These are phyloP conservation scores for Acanthococcus lagerstroemiae DNA, from an alignment of 2,888 invertebrate genomes.

Conservation along the genomic window DNA sequence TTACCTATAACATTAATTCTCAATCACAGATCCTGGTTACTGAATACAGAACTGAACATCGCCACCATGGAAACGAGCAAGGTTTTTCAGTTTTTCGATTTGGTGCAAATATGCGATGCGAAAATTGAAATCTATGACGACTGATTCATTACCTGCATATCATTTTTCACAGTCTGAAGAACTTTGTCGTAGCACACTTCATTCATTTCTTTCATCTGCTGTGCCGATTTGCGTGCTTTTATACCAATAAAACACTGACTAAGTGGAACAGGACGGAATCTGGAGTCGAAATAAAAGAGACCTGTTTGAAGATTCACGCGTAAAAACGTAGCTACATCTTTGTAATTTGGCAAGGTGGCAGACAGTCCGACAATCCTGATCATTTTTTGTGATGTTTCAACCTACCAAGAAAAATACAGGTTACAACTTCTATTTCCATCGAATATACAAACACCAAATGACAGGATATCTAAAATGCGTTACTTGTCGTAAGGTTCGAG, in stretches of 20 bases:
- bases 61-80: not conserved
- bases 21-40: not conserved
- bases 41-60: not conserved
- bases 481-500: slow-evolving; percentile 78
- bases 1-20: slow-evolving; percentile 47
- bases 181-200: slow-evolving; percentile 88
- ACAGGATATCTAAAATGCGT: no score
- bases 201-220: slow-evolving; percentile 71
- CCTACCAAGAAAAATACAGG: slow-evolving; percentile 43
- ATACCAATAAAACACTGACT: slow-evolving; percentile 84
- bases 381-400: slow-evolving; percentile 84
- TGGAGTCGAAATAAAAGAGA: slow-evolving; percentile 85
- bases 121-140: not conserved
- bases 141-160: slow-evolving; percentile 78
- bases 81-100: not conserved
- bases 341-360: slow-evolving; percentile 94
- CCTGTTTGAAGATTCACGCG: slow-evolving; percentile 86
- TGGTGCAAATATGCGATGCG: not conserved
- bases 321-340: slow-evolving; percentile 89
- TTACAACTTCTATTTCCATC: no score
- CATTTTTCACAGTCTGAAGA: slow-evolving; percentile 69
- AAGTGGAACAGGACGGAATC: slow-evolving; percentile 91
- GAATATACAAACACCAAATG: not conserved
- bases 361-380: slow-evolving; percentile 94
- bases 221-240: slow-evolving; percentile 52